These are phyloP conservation scores for Limanda limanda DNA, from an alignment of 2,113 vertebrate species.

Conservation along the genomic window DNA sequence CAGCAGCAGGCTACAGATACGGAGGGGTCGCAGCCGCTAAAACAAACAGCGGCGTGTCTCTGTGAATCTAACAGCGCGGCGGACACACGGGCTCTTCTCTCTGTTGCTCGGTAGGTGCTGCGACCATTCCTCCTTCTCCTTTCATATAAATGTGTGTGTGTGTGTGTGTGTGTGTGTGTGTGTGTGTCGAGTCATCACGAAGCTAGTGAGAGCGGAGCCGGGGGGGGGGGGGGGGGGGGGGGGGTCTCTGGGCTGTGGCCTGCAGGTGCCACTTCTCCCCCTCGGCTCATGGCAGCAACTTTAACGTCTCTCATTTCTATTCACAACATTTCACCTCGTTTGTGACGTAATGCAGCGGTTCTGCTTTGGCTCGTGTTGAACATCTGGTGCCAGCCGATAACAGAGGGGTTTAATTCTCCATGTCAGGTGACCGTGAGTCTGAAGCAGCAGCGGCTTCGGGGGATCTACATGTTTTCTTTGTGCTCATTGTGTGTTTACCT, in stretches of 20 bases:
- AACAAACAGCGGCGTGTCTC: neutral
- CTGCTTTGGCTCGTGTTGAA: no score
- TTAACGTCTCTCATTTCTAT: neutral
- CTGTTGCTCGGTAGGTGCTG: neutral
- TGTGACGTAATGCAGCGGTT: no score
- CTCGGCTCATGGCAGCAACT: neutral
- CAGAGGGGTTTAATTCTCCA: no score
- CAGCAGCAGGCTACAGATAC: constrained; percentile 9
- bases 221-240: neutral
- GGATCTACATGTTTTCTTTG: no score
- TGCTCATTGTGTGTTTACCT: no score
- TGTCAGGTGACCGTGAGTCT: no score
- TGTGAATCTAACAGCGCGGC: no score
- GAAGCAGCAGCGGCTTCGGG: no score
- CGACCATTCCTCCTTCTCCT: neutral
- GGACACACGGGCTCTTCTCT: no score
- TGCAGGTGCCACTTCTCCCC: neutral
- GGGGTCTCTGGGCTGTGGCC: neutral
- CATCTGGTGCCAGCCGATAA: no score
- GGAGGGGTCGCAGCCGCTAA: neutral
- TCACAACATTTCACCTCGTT: no score
- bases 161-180: neutral
- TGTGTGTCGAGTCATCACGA: neutral
- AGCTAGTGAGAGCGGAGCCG: neutral
- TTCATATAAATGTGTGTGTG: neutral